Base-by-base conservation (phyloP, 2,113 vertebrate genomes). In the Epinephelus lanceolatus region DNA sequence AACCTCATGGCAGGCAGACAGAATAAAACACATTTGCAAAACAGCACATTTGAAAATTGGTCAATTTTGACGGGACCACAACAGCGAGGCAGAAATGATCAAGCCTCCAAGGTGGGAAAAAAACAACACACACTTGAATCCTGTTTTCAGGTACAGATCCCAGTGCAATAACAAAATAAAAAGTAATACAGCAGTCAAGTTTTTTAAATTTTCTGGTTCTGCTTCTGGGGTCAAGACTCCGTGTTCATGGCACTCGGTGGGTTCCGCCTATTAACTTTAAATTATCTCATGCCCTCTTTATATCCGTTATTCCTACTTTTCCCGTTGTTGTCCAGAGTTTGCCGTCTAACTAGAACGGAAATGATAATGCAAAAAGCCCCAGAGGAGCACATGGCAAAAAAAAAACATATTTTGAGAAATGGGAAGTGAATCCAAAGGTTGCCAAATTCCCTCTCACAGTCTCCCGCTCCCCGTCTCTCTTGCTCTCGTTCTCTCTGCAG, bases 401-500 rank as follows among this genome's bases (percentile, higher is more conserved):
- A 87, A 45, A 90, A 87, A 72, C 67, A 86, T 86, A 83, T 92
- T 88, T 87, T 81, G 21, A 67, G 72, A 85, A 90, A 90, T 79
- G 71, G 86, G 86, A 91, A 93, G 86, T 92, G 82, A 87, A 85
- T 75, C 61, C 21, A 72, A 52, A 62, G 9, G 45, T 76, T 89
- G 84, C 89, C 78, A 87, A 85, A 65, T 45, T 68, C 68, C 42
- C 81, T 65, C 71, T 23, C 60, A 30, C 30, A 27, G 59, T 47
- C 65, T 45, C n/a, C 47, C 70, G 23, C 45, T 62, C 67, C 57
- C 76, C 70, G 47, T 55, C 59, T 67, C 55, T 21, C 59, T 61
- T 53, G 3, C 69, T 9, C 59, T 79, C 73, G 8, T 51, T 71
- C 86, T 7, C 83, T 55, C 79, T 86, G 83, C 95, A 95, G 93